Evolutionary conservation across 2,888 invertebrate species (phyloP).

Genomic region (Elmis aenea): DNA sequence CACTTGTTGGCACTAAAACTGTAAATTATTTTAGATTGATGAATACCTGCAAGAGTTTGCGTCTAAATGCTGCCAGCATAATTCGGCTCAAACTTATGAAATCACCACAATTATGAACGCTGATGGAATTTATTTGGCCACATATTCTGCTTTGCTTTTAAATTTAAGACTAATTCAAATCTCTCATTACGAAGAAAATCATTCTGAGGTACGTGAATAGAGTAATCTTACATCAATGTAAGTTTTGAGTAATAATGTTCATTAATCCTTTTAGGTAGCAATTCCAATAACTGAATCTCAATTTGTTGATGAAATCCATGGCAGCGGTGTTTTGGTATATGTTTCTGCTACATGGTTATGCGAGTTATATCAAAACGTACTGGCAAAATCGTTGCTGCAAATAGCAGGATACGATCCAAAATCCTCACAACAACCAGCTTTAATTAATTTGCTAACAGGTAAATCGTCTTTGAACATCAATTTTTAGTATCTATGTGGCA

Average conservation of each 20-base stretch:
- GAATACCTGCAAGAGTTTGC: slow-evolving; percentile 89
- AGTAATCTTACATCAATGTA: not conserved
- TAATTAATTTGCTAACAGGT: slow-evolving; percentile 74
- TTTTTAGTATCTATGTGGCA: not conserved
- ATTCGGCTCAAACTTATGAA: slow-evolving; percentile 59
- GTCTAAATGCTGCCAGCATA: slow-evolving; percentile 84
- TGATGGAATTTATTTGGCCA: slow-evolving; percentile 89
- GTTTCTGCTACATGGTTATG: slow-evolving; percentile 90
- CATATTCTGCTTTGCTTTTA: slow-evolving; percentile 77
- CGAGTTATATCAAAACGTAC: slow-evolving; percentile 83
- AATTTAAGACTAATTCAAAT: slow-evolving; percentile 73
- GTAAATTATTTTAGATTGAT: slow-evolving; percentile 57
- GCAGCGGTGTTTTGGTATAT: slow-evolving; percentile 88
- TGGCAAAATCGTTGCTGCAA: slow-evolving; percentile 68
- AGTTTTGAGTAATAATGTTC: not conserved
- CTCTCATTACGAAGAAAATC: slow-evolving; percentile 63
- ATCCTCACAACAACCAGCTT: slow-evolving; percentile 54
- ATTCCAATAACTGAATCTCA: slow-evolving; percentile 73
- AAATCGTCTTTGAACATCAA: too few species aligned
- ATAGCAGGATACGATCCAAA: slow-evolving; percentile 61
- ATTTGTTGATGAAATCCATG: slow-evolving; percentile 88
- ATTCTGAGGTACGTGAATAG: slow-evolving; percentile 24
- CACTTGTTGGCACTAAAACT: slow-evolving; percentile 4
- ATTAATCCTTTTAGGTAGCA: slow-evolving; percentile 26
- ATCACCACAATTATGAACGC: slow-evolving; percentile 82